Evolutionary conservation across 2,797 vertebrate species (phyloP).

Genomic region (Sebastes iracundus): DNA sequence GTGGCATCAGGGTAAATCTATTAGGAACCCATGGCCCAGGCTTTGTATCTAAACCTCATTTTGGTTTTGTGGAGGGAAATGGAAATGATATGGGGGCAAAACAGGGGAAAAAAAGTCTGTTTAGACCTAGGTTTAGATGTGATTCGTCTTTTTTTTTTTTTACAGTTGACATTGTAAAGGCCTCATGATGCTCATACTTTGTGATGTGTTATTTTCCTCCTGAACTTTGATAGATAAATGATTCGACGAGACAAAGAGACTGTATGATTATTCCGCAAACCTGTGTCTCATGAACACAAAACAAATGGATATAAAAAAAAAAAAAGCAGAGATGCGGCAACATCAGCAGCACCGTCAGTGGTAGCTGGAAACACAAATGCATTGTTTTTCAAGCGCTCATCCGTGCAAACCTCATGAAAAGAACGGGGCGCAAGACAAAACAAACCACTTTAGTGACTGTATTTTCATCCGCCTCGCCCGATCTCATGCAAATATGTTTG

Average conservation of each 20-base stretch:
- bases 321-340: slow-evolving; percentile 11
- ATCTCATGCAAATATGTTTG: slow-evolving; percentile 62
- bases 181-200: slow-evolving; percentile 38
- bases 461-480: slow-evolving; percentile 35
- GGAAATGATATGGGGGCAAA: slow-evolving; percentile 84
- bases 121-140: slow-evolving; percentile 86
- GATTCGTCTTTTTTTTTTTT: slow-evolving; percentile 75
- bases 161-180: slow-evolving; percentile 45
- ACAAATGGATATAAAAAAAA: slow-evolving; percentile 32
- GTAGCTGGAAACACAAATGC: slow-evolving; percentile 38
- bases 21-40: slow-evolving; percentile 89
- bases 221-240: slow-evolving; percentile 49
- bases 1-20: slow-evolving; percentile 95
- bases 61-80: slow-evolving; percentile 81
- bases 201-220: slow-evolving; percentile 43
- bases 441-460: slow-evolving; percentile 55
- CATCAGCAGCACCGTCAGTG: background rate
- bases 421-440: slow-evolving; percentile 55
- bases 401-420: slow-evolving; percentile 43
- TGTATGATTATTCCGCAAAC: slow-evolving; percentile 41
- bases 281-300: slow-evolving; percentile 32
- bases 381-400: slow-evolving; percentile 49
- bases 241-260: slow-evolving; percentile 44
- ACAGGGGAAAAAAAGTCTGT: slow-evolving; percentile 82
- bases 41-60: slow-evolving; percentile 86